Percentiles rank a stretch among this genome's conserved stretches.
Conservation (phyloP, 2,797 vertebrate genomes). For the Urosaurus nigricauda region DNA sequence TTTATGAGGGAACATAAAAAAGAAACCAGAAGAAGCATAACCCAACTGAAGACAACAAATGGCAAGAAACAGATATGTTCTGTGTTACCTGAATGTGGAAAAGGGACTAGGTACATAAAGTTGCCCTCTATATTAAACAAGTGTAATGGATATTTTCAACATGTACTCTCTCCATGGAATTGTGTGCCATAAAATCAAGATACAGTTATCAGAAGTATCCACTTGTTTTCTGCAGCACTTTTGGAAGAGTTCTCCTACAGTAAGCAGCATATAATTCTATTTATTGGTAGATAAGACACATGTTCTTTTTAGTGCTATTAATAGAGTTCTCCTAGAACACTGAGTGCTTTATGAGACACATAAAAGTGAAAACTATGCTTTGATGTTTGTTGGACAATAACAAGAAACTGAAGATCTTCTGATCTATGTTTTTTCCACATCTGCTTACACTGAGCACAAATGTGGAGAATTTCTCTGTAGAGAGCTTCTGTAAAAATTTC, state of each 20-base stretch:
- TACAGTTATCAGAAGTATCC: background rate
- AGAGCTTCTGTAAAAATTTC: background rate
- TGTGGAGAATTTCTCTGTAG: background rate
- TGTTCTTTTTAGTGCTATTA: background rate
- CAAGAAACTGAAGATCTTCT: background rate
- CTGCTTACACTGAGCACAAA: background rate
- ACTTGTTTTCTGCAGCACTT: background rate
- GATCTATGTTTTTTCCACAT: background rate
- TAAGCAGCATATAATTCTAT: background rate
- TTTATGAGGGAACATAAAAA: background rate
- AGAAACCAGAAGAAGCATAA: background rate
- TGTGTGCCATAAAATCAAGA: background rate
- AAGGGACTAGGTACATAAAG: background rate
- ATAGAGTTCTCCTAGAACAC: slow-evolving; percentile 16
- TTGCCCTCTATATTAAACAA: background rate
- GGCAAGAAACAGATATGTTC: background rate
- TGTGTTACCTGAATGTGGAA: background rate
- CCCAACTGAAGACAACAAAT: background rate
- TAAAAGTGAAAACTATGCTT: slow-evolving; percentile 9
- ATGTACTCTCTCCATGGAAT: background rate
- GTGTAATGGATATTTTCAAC: background rate
- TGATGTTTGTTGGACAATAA: background rate
- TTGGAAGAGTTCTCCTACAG: background rate
- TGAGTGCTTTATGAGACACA: background rate
- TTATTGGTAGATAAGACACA: background rate